phyloP scores from a whole-genome alignment of 1,140 invertebrate species.

The Lordiphosa stackelbergi region DNA sequence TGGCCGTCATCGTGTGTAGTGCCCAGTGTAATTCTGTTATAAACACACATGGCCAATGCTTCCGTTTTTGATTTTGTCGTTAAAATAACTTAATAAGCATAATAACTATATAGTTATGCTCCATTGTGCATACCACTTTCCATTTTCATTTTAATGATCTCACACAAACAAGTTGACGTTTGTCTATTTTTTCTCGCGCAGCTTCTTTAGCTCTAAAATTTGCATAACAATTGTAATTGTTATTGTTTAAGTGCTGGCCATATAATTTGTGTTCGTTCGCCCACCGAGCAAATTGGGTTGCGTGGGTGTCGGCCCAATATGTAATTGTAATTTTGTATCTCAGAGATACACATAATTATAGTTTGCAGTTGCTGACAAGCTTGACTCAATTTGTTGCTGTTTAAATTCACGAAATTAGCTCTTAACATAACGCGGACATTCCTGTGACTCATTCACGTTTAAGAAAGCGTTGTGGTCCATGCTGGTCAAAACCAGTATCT shows the following conservation, averaged over 20 bases:
- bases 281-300: conserved; percentile 40
- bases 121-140: conserved; percentile 41
- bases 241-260: conserved; percentile 27
- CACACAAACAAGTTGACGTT: conserved; percentile 21
- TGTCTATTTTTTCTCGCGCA: conserved; percentile 29
- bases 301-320: conserved; percentile 20
- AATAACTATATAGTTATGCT: conserved; percentile 46
- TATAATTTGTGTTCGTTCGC: conserved; percentile 49
- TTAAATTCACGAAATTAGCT: conserved; percentile 33
- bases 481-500: conserved; percentile 54
- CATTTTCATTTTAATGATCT: conserved; percentile 56
- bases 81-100: conserved; percentile 30
- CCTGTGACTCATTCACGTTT: conserved; percentile 21
- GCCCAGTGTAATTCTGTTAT: conserved; percentile 57
- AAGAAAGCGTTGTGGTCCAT: conserved; percentile 38
- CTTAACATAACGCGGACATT: conserved; percentile 44
- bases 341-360: conserved; percentile 50
- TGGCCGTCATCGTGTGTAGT: conserved; percentile 5
- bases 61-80: conserved; percentile 36
- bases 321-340: conserved; percentile 47
- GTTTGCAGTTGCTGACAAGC: conserved; percentile 45
- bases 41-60: conserved; percentile 29
- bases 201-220: conserved; percentile 46
- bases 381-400: conserved; percentile 30
- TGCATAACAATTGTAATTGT: conserved; percentile 54